Evolutionary conservation across 1,140 invertebrate genomes (phyloP), one percentile per base, ranked within the genome.

Genomic region (Araneus ventricosus): DNA sequence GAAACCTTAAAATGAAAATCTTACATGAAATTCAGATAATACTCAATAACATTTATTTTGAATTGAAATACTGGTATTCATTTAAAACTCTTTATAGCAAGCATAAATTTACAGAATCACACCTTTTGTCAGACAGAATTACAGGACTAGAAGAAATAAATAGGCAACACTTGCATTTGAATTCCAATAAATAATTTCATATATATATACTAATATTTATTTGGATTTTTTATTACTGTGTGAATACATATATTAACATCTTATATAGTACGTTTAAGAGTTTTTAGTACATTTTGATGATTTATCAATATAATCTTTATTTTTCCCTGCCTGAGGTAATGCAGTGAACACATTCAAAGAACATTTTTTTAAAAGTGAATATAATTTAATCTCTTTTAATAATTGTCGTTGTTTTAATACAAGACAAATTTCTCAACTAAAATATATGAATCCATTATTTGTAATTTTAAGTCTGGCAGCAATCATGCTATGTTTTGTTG

Each of bases 1-100:
- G 70, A 75, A 75, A 84, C 34, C 14, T 84, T 84, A 84, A 45
- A 84, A 45, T 84, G 41, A 84, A 84, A 84, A 84, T 52, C 10
- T 52, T 52, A 52, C 82, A 52, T 52, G 70, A 75, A 75, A 75
- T 75, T 75, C 70, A 75, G 30, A 20, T 75, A 75, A 75, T 75
- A 75, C 70, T 75, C 30, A 75, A 34, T 75, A 75, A 75, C 70
- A 75, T 75, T 75, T 37, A 34, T 67, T 61, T 67, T 67, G 63
- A 67, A n/a, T 34, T 34, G 70, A 75, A 75, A 75, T 75, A 75
- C 27, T 75, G 70, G 70, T 75, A 75, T 37, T 37, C 30, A 75
- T 75, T 75, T 75, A 75, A 75, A 75, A 75, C 70, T 75, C 30
- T 75, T 75, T 37, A 34, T 75, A 75, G 70, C 70, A 75, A 75